Evolutionary conservation across 53 echinoderm and acorn worm genomes (phyloP).

Genomic region (Paracentrotus lividus): DNA sequence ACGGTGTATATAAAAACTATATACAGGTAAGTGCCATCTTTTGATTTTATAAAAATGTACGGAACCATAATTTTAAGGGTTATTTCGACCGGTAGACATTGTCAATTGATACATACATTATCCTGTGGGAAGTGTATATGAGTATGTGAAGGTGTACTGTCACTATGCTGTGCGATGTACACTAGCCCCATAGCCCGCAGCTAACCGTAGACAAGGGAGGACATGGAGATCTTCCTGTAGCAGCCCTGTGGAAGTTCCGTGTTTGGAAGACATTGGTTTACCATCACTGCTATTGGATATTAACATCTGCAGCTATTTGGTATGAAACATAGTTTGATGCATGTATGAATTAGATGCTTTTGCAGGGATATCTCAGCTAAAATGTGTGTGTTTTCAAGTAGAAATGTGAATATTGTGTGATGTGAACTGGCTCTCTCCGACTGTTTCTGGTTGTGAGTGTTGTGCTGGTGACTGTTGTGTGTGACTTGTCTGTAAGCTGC

Average conservation of each 20-base stretch:
- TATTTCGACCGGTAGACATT: constrained; percentile 54
- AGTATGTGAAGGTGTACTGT: constrained; percentile 65
- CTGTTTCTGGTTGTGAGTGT: constrained; percentile 19
- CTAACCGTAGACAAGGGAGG: constrained; percentile 49
- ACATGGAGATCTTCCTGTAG: background rate
- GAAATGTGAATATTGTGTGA: background rate
- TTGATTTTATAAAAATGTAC: constrained; percentile 7
- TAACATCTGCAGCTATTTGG: constrained; percentile 4
- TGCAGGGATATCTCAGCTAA: background rate
- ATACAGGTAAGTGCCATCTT: constrained; percentile 69
- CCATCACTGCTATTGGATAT: background rate
- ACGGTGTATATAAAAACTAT: constrained; percentile 72
- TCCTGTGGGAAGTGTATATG: constrained; percentile 66
- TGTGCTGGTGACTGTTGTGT: background rate
- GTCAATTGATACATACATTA: constrained; percentile 72
- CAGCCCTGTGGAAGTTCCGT: constrained; percentile 51
- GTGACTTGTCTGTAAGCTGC: background rate
- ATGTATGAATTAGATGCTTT: background rate
- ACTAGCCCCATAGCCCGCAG: constrained; percentile 65
- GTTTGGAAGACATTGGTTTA: background rate
- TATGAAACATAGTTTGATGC: background rate
- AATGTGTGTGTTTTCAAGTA: background rate
- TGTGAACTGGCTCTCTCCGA: too few relatives aligned
- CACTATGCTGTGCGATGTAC: constrained; percentile 67
- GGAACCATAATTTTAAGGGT: constrained; percentile 55